phyloP scores from a whole-genome alignment of 2,888 invertebrate genomes.

The Paralinhomoeus sp. region DNA sequence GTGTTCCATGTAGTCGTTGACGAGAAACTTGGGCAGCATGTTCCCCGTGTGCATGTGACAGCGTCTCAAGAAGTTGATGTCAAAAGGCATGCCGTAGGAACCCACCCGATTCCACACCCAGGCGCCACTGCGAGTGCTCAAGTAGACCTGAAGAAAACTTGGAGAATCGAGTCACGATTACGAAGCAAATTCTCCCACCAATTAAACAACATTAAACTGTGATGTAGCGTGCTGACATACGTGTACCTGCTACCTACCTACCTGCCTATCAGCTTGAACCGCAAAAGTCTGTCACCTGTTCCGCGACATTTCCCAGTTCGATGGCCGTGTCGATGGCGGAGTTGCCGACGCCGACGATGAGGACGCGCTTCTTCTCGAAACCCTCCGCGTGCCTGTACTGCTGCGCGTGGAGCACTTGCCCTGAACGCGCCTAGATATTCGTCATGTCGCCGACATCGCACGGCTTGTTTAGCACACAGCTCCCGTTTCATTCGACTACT shows the following conservation, averaged over 20 bases:
- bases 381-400: conserved; percentile 16
- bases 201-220: too few species aligned
- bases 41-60: background rate
- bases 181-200: too few species aligned
- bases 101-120: conserved; percentile 28
- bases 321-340: conserved; percentile 32
- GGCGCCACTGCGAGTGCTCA: conserved; percentile 29
- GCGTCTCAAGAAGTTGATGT: conserved; percentile 6
- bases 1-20: conserved; percentile 22
- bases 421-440: too few species aligned
- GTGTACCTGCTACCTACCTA: too few species aligned
- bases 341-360: conserved; percentile 33
- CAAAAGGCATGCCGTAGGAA: conserved; percentile 17
- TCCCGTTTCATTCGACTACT: too few species aligned
- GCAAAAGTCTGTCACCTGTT: conserved; percentile 11
- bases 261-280: too few species aligned
- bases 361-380: conserved; percentile 26
- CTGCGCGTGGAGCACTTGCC: conserved; percentile 20
- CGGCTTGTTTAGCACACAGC: too few species aligned
- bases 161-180: too few species aligned
- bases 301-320: conserved; percentile 21
- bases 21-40: conserved; percentile 15
- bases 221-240: too few species aligned
- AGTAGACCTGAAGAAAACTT: conserved; percentile 26
- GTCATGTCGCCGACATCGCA: too few species aligned